A percentile compares a stretch with the other conserved stretches of the same genome.
phyloP scores from a whole-genome alignment of 92 coral and sea anemone species.

The Epizoanthus ramosus region DNA sequence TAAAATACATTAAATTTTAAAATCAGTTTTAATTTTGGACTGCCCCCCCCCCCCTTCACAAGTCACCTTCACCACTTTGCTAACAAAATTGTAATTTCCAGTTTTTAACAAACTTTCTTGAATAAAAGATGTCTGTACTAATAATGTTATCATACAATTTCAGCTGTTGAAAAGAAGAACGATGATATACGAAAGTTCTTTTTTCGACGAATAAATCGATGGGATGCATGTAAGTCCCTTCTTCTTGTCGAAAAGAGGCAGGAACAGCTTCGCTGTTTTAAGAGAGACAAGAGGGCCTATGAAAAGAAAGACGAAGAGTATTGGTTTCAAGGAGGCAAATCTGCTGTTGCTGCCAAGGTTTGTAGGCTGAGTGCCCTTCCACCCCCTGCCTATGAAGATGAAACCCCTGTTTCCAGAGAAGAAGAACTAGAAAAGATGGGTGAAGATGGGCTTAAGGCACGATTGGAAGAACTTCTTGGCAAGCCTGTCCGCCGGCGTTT shows the following conservation, averaged over 20 bases:
- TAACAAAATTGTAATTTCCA: too few species aligned
- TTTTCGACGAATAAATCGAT: neutral
- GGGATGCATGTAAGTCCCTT: neutral
- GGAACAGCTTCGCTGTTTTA: neutral
- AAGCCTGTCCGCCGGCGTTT: constrained; percentile 1
- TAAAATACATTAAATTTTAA: too few species aligned
- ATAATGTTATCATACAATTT: neutral
- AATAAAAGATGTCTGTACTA: too few species aligned
- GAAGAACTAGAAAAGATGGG: constrained; percentile 7
- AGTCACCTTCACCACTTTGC: too few species aligned
- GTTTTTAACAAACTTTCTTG: too few species aligned
- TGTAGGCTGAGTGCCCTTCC: neutral
- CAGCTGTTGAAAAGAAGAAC: neutral
- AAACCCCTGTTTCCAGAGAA: neutral
- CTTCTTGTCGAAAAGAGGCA: neutral
- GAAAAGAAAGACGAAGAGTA: neutral
- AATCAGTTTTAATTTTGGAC: too few species aligned
- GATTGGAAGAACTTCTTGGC: neutral
- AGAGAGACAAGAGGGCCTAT: neutral
- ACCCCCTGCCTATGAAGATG: constrained; percentile 15
- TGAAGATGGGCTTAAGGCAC: neutral
- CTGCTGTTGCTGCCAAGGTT: constrained; percentile 13
- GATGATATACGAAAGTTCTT: neutral
- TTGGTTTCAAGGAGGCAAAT: neutral
- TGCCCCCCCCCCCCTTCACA: too few species aligned